Percentiles rank a stretch among this genome's conserved stretches.
Conservation (phyloP, 2,113 vertebrate species). For the Xiphorhynchus elegans region DNA sequence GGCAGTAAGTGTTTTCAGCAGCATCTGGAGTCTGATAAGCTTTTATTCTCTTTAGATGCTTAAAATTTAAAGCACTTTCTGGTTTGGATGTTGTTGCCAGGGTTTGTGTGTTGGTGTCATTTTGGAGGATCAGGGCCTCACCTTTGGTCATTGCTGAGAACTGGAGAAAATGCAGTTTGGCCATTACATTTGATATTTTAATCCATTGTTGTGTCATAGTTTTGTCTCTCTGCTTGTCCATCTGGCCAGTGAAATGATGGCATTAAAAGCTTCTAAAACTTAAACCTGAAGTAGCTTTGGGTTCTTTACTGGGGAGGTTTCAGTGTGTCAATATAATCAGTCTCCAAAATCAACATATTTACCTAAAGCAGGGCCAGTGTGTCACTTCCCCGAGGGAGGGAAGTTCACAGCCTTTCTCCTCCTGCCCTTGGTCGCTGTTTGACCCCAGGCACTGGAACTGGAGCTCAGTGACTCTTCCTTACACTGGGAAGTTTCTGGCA, state of each 20-base stretch:
- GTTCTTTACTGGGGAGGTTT: neutral
- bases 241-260: neutral
- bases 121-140: neutral
- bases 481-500: neutral
- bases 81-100: neutral
- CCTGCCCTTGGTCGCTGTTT: neutral
- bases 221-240: neutral
- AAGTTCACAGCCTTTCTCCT: neutral
- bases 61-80: neutral
- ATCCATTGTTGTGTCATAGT: neutral
- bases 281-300: neutral
- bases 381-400: neutral
- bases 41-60: neutral
- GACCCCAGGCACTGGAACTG: neutral
- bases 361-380: neutral
- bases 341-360: neutral
- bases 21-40: neutral
- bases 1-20: neutral
- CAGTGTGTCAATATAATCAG: neutral
- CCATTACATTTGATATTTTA: fast-evolving
- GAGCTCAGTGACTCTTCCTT: neutral
- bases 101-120: neutral
- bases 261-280: neutral
- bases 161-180: neutral
- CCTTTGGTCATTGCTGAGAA: neutral